These are phyloP conservation scores for Acronicta leporina DNA, from an alignment of 2,888 invertebrate species.

Conservation along the genomic window DNA sequence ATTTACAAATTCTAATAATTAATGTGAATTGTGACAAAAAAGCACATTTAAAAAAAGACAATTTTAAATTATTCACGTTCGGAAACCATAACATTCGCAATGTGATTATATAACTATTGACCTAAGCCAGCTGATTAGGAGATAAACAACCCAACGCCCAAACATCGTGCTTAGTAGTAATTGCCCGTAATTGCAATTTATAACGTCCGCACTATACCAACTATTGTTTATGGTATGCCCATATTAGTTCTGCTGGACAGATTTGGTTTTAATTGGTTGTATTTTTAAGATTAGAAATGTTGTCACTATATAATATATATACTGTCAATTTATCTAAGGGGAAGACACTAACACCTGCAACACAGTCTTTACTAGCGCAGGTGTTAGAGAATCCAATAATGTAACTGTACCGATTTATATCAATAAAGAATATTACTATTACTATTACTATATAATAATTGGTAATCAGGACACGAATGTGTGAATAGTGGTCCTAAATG, in stretches of 20 bases:
- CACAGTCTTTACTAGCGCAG: too few relatives aligned
- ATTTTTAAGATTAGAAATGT: slow-evolving; percentile 30
- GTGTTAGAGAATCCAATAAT: too few relatives aligned
- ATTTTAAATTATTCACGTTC: too few relatives aligned
- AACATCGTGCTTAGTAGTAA: slow-evolving; percentile 65
- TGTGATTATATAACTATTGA: slow-evolving; percentile 18
- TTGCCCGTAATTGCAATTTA: slow-evolving; percentile 72
- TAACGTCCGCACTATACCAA: slow-evolving; percentile 40
- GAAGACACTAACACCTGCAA: too few relatives aligned
- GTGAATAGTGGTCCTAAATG: not conserved
- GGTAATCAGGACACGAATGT: not conserved
- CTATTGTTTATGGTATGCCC: slow-evolving; percentile 47
- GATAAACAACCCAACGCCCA: slow-evolving; percentile 65
- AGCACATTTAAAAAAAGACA: too few relatives aligned
- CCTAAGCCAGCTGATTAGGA: slow-evolving; percentile 60
- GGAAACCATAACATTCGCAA: slow-evolving; percentile 11
- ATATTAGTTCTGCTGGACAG: slow-evolving; percentile 34
- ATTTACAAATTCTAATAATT: too few relatives aligned
- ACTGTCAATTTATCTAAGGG: too few relatives aligned
- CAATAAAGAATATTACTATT: too few relatives aligned
- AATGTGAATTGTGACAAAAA: too few relatives aligned
- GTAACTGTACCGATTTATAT: too few relatives aligned
- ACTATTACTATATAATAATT: too few relatives aligned
- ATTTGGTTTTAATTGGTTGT: slow-evolving; percentile 32
- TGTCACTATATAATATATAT: too few relatives aligned